Evolutionary conservation across 2,888 invertebrate species (phyloP), one percentile per base, ranked within the genome.

Genomic region (Plutella xylostella): DNA sequence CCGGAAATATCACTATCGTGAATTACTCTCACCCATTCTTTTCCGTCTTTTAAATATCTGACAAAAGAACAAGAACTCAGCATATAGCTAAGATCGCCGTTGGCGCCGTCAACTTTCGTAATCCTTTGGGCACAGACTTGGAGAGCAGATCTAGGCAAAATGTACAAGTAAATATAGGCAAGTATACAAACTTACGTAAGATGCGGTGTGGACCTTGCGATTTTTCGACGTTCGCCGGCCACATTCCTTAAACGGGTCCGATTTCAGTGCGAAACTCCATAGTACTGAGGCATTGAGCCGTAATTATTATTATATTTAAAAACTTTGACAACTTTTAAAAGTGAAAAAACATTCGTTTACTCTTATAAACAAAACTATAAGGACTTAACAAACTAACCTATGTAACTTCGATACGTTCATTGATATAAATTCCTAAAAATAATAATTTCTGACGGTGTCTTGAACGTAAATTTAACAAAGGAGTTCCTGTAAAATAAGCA

Each of bases 191-290:
- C 45, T 30, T 45, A 37, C 42, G 43, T 41, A 45, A 31, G 20
- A 19, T 21, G 14, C 6, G 22, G 37, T n/a, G n/a, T n/a, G n/a
- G 45, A 34, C 48, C 48, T 48, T 48, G 45, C 22, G 22, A 48
- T 48, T 48, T 48, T 45, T 45, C 45, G 41, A 43, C 48, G 35
- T 43, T 39, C 45, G 41, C 34, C 19, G 19, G 18, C 39, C n/a
- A 33, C 41, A 43, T 43, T 46, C 31, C 46, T 6, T 31, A 25
- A 34, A 15, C 15, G 18, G 31, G 18, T 19, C 18, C 20, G 25
- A 7, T 5, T 25, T 25, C 25, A 25, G 5, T n/a, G n/a, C n/a
- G n/a, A n/a, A n/a, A n/a, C n/a, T n/a, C n/a, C n/a, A n/a, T n/a
- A n/a, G n/a, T n/a, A n/a, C n/a, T n/a, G n/a, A n/a, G n/a, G n/a